Base-by-base conservation (phyloP, 2,113 vertebrate species). In the Tiliqua scincoides region DNA sequence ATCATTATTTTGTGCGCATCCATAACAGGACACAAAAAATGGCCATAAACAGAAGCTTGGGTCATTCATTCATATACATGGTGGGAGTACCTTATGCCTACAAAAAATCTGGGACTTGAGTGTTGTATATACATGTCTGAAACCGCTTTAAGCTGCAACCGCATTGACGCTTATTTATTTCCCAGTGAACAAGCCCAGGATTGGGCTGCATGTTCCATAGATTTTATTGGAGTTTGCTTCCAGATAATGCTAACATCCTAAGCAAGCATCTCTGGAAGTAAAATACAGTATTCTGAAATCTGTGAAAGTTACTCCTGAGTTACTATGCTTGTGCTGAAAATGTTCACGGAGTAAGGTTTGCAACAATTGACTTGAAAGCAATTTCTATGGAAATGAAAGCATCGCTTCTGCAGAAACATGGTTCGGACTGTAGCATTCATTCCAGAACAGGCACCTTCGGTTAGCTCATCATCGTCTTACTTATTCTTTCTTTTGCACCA, bases 401-500 rank as follows among this genome's bases (percentile, higher is more conserved):
- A 32, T 52, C 63, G 37, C 43, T 68, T 67, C 48, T 83, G 12
- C 30, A 1, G 30, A 37, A 65, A 37, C 21, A 32, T 35, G 14
- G 6, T 65, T 75, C 5, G 4, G 62, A 78, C 18, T 77, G 35
- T 77, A 18, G 61, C 32, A 78, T 78, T 40, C 14, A 30, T 62
- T 18, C 68, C 65, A 40, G 17, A 59, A 21, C 21, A 70, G 5
- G 62, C 18, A 67, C 48, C 48, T 84, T 63, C 40, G 77, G 37
- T 92, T 80, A 70, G 82, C 52, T 87, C 87, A 83, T 72, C 0
- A 0, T 73, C 54, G 14, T 12, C 54, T 81, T 40, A 37, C 35
- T 43, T 82, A 35, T 70, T 21, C n/a, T 72, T 65, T 32, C 85
- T 81, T 84, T 79, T 2, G 40, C 63, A 88, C 74, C 90, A 82